Evolutionary conservation across 2,888 invertebrate genomes (phyloP).

Genomic region (Invenusta paracnida): DNA sequence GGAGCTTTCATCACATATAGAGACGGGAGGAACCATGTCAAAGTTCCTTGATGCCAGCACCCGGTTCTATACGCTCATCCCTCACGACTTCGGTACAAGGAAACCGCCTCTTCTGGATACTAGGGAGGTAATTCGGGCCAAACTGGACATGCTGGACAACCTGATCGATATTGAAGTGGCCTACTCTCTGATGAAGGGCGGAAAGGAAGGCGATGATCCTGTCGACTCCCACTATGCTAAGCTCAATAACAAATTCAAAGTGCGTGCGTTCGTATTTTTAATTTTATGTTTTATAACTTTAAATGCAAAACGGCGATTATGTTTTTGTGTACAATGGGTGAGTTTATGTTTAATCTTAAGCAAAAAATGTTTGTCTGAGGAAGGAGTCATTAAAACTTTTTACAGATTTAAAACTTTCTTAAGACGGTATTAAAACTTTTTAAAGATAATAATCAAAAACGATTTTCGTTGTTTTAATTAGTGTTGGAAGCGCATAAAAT

Average conservation of each 20-base stretch:
- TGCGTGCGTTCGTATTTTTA: constrained; percentile 47
- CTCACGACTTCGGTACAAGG: constrained; percentile 83
- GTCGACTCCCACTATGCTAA: constrained; percentile 81
- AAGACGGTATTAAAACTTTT: too few relatives aligned
- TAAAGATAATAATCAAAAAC: too few relatives aligned
- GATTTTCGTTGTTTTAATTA: too few relatives aligned
- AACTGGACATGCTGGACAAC: constrained; percentile 81
- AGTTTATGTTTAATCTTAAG: too few relatives aligned
- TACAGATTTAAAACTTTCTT: too few relatives aligned
- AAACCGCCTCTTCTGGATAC: constrained; percentile 77
- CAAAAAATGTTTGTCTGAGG: too few relatives aligned
- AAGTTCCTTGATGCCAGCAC: constrained; percentile 79
- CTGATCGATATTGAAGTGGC: constrained; percentile 90
- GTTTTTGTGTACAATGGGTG: too few relatives aligned
- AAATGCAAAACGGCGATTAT: too few relatives aligned
- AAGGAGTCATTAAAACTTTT: too few relatives aligned
- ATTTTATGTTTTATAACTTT: too few relatives aligned
- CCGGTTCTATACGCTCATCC: constrained; percentile 87
- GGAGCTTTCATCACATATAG: constrained; percentile 53
- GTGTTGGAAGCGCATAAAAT: too few relatives aligned
- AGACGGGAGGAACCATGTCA: constrained; percentile 45
- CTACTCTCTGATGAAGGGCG: constrained; percentile 73
- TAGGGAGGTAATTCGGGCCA: constrained; percentile 70
- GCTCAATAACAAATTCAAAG: constrained; percentile 74
- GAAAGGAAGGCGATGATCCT: constrained; percentile 64